A percentile compares a stretch with the other conserved stretches of the same genome.
These are phyloP conservation scores for Peromyscus melanophrys DNA, from an alignment of 2,797 vertebrate species.

Conservation along the genomic window DNA sequence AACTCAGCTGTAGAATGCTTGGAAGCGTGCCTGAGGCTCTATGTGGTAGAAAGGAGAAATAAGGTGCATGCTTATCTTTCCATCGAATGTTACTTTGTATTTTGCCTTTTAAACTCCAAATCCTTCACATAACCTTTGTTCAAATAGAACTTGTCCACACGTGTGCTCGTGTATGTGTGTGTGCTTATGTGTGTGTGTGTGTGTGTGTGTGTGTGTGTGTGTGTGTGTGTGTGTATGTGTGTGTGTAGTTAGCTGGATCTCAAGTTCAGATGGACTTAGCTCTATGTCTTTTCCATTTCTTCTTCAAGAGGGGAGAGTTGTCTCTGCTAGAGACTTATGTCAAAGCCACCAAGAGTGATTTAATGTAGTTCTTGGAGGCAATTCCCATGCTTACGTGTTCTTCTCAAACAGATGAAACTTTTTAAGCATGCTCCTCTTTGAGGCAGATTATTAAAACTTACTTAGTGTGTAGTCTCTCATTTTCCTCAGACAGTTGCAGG, in stretches of 20 bases:
- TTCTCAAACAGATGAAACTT: neutral
- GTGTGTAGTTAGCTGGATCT: neutral
- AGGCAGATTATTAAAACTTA: neutral
- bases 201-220: neutral
- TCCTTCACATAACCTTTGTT: neutral
- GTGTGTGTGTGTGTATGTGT: neutral
- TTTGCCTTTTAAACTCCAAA: slow-evolving; percentile 40
- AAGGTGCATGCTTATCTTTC: neutral
- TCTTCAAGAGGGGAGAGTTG: neutral
- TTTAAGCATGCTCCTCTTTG: neutral
- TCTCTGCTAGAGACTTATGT: neutral
- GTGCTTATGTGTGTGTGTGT: neutral
- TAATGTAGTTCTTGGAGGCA: neutral
- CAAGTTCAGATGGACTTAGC: fast-evolving
- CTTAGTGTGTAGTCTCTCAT: neutral
- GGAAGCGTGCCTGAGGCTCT: neutral
- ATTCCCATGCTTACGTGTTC: neutral
- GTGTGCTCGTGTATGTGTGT: fast-evolving
- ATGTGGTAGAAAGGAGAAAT: neutral
- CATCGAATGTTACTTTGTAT: neutral
- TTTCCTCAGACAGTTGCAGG: neutral
- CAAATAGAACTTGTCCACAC: fast-evolving
- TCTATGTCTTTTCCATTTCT: neutral
- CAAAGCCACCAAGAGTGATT: neutral
- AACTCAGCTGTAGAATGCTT: neutral